A percentile compares a stretch with the other conserved stretches of the same genome.
These are phyloP conservation scores for Siniperca scherzeri DNA, from an alignment of 2,797 vertebrate genomes.

Conservation along the genomic window DNA sequence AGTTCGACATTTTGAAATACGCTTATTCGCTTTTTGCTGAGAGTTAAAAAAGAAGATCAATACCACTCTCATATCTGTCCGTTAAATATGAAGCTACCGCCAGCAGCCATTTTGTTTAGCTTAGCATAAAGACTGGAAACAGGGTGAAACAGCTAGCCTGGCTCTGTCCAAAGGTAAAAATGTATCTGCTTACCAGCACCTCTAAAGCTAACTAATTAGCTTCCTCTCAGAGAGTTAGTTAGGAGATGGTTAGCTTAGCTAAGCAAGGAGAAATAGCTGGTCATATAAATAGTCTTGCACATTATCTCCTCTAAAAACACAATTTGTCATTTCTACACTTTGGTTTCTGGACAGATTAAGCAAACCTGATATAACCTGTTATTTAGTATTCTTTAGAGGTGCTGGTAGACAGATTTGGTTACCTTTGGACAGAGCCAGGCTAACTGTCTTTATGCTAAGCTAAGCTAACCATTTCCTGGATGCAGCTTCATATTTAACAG, in stretches of 20 bases:
- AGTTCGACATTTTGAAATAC: slow-evolving; percentile 7
- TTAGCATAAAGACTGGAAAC: background rate
- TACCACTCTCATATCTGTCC: background rate
- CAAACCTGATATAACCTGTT: background rate
- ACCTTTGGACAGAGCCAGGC: background rate
- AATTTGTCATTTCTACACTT: background rate
- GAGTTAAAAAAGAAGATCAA: background rate
- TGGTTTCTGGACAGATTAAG: background rate
- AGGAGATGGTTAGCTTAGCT: too few relatives aligned
- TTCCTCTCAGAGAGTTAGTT: too few relatives aligned
- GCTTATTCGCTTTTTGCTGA: background rate
- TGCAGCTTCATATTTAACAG: background rate
- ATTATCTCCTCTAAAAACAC: background rate
- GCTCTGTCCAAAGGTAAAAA: background rate
- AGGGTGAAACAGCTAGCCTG: background rate
- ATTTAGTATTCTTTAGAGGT: background rate
- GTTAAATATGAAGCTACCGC: background rate
- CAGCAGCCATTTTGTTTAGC: background rate
- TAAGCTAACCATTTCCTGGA: background rate
- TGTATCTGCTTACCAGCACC: background rate
- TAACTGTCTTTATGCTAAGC: background rate
- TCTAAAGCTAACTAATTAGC: background rate
- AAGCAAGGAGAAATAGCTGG: background rate
- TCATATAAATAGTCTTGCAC: background rate
- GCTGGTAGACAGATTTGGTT: background rate